Base-by-base conservation (phyloP, 2,797 vertebrate species). In the Anabacerthia variegaticeps region DNA sequence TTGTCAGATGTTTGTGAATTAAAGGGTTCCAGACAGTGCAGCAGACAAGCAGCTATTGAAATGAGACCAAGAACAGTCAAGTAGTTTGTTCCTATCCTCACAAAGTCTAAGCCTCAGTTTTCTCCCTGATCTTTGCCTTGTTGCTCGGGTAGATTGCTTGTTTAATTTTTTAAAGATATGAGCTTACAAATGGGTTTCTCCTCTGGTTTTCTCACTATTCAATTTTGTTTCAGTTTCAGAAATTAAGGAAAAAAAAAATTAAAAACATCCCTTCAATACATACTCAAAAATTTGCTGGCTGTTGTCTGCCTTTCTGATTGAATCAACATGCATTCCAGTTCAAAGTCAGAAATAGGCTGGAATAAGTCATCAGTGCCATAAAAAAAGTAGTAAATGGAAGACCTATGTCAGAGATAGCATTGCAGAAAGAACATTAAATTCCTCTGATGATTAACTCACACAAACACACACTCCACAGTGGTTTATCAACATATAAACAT, bases 1-100 rank as follows among this genome's bases (percentile, higher is more conserved):
- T 85, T 97, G 96, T 96, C 96, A 98, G 96, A 97, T 97, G 96
- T 97, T 96, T 84, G 68, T 56, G 58, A 95, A 92, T 81, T 91
- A 87, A 96, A 85, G 88, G 78, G 82, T 92, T 96, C 90, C 96
- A 96, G 81, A 93, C 51, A 91, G 62, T 75, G 85, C 12, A 30
- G 74, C 87, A 97, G 92, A 74, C 71, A 90, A 92, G 48, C 28
- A 68, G 67, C 48, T 82, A 61, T 4, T 71, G 81, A 91, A 93
- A 79, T 0, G 0, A 92, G 76, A 80, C 65, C 49, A 89, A 52
- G 69, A 85, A 67, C 10, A 73, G 34, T 32, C 17, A 27, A 90
- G 20, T 46, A 71, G 52, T 27, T 93, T 86, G 26, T 52, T 88
- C 15, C 46, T 62, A 15, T 27, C 32, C 46, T 86, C 66, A 59